Conservation (phyloP, 1,140 invertebrate species). For the fruit fly (Drosophila melanogaster) region Release_6_plus_ISO1_MT NC_004354.4:5544001-5544500, state of each 20-base stretch:
- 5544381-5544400: slow-evolving; percentile 39
- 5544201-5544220: neutral
- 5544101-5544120: slow-evolving; percentile 38
- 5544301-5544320: slow-evolving; percentile 66
- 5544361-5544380: slow-evolving; percentile 52
- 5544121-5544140: slow-evolving; percentile 62
- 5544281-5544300: slow-evolving; percentile 22
- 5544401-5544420: neutral
- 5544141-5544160: slow-evolving; percentile 81
- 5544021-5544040: slow-evolving; percentile 18
- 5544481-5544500: too few species aligned
- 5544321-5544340: slow-evolving; percentile 30
- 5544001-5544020: slow-evolving; percentile 38
- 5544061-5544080: slow-evolving; percentile 7
- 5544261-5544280: neutral
- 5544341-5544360: slow-evolving; percentile 62
- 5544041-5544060: slow-evolving; percentile 2
- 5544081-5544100: slow-evolving; percentile 52
- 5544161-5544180: slow-evolving; percentile 74
- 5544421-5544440: neutral
- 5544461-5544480: too few species aligned
- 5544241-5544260: neutral
- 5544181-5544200: slow-evolving; percentile 6
- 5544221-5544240: slow-evolving; percentile 5
- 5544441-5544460: too few species aligned